Percentiles rank a stretch among this genome's conserved stretches.
Conservation (phyloP, 2,113 vertebrate genomes). For the Ammodytes dubius region DNA sequence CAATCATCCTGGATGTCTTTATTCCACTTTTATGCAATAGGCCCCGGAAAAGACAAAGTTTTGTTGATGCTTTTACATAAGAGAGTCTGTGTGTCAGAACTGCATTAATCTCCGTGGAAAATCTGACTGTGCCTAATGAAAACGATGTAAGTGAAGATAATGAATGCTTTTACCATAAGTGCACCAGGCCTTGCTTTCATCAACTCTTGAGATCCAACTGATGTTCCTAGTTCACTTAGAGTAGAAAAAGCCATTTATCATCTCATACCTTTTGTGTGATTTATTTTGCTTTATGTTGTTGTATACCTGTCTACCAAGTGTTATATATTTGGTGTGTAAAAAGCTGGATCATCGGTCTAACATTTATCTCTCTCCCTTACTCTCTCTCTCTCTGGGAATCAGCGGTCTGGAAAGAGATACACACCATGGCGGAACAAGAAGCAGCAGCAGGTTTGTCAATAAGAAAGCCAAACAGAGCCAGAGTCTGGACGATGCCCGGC, state of each 20-base stretch:
- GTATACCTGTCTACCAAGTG: background rate
- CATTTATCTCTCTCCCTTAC: conserved; percentile 4
- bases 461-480: conserved; percentile 55
- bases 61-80: background rate
- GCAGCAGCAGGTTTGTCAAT: background rate
- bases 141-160: conserved; percentile 13
- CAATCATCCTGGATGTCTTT: too few relatives aligned
- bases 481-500: conserved; percentile 73
- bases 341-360: conserved; percentile 28
- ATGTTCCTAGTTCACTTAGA: background rate
- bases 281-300: background rate
- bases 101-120: conserved; percentile 8
- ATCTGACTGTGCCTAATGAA: background rate
- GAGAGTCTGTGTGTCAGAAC: background rate
- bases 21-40: too few relatives aligned
- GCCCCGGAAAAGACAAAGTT: background rate
- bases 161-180: background rate
- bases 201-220: background rate
- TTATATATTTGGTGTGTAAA: background rate
- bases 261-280: background rate
- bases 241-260: background rate
- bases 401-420: conserved; percentile 19
- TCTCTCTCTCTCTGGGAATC: conserved; percentile 20
- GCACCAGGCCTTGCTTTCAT: background rate
- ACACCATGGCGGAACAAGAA: conserved; percentile 7